Conservation (phyloP, 2,888 invertebrate species). For the Pristionchus entomophagus region DNA sequence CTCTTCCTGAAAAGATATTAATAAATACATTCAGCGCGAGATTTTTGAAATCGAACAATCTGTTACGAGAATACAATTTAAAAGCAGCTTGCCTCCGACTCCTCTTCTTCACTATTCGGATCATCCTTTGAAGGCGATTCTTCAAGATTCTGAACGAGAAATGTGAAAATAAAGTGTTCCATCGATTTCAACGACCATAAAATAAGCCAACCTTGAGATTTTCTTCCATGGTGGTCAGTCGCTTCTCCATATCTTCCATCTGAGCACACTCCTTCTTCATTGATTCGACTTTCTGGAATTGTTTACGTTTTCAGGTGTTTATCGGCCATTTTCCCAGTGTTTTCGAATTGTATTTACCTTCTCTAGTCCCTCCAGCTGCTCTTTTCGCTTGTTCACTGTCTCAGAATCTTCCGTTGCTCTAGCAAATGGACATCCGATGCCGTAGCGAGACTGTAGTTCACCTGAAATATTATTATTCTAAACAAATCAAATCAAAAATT, state of each 20-base stretch:
- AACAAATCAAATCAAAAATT: background rate
- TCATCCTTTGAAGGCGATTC: too few relatives aligned
- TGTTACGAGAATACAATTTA: too few relatives aligned
- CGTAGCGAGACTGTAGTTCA: background rate
- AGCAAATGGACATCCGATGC: slow-evolving; percentile 7
- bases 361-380: background rate
- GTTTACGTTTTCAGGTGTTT: too few relatives aligned
- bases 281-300: background rate
- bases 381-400: background rate
- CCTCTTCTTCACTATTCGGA: too few relatives aligned
- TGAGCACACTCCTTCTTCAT: background rate
- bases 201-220: background rate
- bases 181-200: too few relatives aligned
- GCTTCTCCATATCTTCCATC: background rate
- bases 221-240: background rate
- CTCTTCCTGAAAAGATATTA: too few relatives aligned
- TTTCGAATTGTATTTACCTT: background rate
- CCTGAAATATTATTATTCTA: background rate
- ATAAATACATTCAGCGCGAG: too few relatives aligned
- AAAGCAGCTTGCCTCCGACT: too few relatives aligned
- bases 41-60: too few relatives aligned
- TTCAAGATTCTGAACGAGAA: too few relatives aligned
- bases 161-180: too few relatives aligned
- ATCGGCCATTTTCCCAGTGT: too few relatives aligned
- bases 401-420: background rate